Evolutionary conservation across 2,888 invertebrate species (phyloP), one percentile per base, ranked within the genome.

Genomic region (Petrophora chlorosata): DNA sequence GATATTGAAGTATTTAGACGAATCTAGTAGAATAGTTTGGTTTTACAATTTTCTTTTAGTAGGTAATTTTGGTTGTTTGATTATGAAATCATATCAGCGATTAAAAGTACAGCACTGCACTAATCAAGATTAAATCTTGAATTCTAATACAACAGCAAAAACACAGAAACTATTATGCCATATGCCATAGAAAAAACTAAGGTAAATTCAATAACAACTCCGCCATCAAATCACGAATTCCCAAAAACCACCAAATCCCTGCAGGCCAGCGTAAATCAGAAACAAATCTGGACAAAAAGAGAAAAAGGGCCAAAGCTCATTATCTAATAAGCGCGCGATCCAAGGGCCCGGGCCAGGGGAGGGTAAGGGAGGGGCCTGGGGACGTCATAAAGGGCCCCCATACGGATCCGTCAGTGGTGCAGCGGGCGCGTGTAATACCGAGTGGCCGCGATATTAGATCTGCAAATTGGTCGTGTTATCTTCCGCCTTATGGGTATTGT

Each of bases 391-490:
- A 74, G 65, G 56, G 44, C 58, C 61, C 70, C 74, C 79, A 71
- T 68, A 74, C 68, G 79, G 73, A 77, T 74, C 73, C 69, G 69
- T 75, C 74, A 69, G 62, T 59, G 55, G 58, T 62, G 64, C 65
- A 49, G 66, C 63, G 69, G 74, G 64, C 56, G 68, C 66, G 61
- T 67, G 76, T 73, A 76, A 78, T 79, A 79, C 76, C 68, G 61
- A 58, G 66, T 70, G 73, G 68, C 73, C 69, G 63, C 66, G 80
- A 84, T 86, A 85, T 85, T 85, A 83, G 75, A 83, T 84, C 84
- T 83, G 83, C 82, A 85, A 87, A 86, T 85, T 85, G 85, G 76
- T 78, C 73, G 70, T 77, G 80, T 83, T 82, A 80, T 83, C 80
- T 78, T 61, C 65, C 68, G 65, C 73, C 76, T 74, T 68, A 50